Evolutionary conservation across 2,113 vertebrate species (phyloP).

Genomic region (Aythya baeri): DNA sequence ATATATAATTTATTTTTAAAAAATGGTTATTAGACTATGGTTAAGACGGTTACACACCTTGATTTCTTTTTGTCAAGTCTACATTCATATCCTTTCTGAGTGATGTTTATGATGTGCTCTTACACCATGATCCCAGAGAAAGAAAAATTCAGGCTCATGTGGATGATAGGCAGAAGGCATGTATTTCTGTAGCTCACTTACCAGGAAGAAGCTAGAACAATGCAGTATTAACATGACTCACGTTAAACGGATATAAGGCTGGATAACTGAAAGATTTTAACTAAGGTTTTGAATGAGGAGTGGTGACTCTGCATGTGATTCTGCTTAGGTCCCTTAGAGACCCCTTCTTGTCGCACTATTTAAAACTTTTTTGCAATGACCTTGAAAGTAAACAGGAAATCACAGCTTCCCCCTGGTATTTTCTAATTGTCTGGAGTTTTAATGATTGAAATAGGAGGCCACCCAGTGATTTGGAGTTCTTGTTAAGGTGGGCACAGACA

Average conservation of each 20-base stretch:
- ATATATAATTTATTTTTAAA: background rate
- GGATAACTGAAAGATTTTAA: background rate
- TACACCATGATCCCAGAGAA: background rate
- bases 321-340: background rate
- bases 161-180: background rate
- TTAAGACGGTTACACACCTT: background rate
- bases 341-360: background rate
- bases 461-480: background rate
- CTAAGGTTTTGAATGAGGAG: background rate
- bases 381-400: background rate
- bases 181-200: background rate
- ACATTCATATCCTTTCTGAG: rapidly evolving
- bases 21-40: background rate
- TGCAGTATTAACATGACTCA: rapidly evolving
- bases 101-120: background rate
- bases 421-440: background rate
- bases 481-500: background rate
- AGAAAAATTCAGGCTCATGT: background rate
- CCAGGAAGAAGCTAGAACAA: background rate
- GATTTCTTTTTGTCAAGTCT: background rate
- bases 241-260: background rate
- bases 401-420: background rate
- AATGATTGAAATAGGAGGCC: background rate
- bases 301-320: background rate
- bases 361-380: background rate